phyloP scores from a whole-genome alignment of 2,113 vertebrate genomes.

The Eubucco bourcierii region DNA sequence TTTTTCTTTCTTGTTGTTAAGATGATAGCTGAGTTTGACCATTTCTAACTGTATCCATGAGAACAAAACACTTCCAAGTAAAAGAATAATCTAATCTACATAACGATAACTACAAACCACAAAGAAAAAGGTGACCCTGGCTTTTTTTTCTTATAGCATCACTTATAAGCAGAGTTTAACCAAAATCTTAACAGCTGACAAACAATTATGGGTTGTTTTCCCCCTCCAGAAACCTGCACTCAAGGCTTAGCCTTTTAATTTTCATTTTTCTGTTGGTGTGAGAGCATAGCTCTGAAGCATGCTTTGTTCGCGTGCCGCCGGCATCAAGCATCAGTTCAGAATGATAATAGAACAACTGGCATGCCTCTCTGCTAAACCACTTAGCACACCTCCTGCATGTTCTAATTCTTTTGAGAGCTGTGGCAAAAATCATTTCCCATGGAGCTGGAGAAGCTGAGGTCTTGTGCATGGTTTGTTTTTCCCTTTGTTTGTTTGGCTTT shows the following conservation, averaged over 20 bases:
- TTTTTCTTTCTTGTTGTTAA: neutral
- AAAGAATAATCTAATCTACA: neutral
- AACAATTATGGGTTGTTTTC: neutral
- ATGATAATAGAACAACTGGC: neutral
- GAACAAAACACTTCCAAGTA: no score
- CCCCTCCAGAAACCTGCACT: constrained; percentile 57
- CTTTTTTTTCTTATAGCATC: neutral
- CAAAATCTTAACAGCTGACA: neutral
- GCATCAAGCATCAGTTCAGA: neutral
- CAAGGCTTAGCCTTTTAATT: constrained; percentile 55
- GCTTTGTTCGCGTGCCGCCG: neutral
- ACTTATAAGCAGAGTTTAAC: neutral
- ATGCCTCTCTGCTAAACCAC: neutral
- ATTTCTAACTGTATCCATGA: no score
- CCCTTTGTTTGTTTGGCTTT: neutral
- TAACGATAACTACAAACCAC: neutral
- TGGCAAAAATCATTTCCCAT: neutral
- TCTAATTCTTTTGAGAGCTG: neutral
- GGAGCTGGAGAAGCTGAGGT: neutral
- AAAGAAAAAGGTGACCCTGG: neutral
- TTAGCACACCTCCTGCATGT: neutral
- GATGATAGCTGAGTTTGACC: no score
- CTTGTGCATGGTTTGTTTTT: neutral
- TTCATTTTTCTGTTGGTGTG: constrained; percentile 13
- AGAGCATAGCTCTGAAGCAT: neutral